Conservation (phyloP, 2,888 invertebrate species). For the Pammene fasciana region DNA sequence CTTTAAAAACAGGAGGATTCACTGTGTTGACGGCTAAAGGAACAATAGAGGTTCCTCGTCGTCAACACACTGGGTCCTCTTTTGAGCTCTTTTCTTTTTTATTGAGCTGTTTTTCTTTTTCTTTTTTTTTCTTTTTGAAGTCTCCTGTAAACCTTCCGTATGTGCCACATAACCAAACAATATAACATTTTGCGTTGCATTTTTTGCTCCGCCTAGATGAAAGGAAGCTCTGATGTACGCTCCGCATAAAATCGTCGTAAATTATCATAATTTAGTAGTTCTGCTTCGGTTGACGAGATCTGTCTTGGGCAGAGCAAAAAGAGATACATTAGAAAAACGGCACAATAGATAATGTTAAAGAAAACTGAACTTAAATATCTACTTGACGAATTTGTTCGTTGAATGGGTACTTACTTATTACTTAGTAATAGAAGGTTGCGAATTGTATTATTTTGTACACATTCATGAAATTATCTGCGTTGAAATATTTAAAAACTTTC, state of each 20-base stretch:
- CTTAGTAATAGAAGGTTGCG: too few species aligned
- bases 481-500: too few species aligned
- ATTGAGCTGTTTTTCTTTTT: neutral
- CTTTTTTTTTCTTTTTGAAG: too few species aligned
- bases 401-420: too few species aligned
- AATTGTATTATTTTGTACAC: too few species aligned
- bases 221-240: constrained; percentile 27
- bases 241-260: constrained; percentile 32
- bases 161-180: neutral
- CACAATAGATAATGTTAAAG: neutral
- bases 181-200: neutral
- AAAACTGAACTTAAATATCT: neutral
- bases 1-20: too few species aligned
- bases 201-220: constrained; percentile 13
- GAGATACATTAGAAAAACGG: neutral
- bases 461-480: too few species aligned
- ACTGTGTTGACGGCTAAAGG: too few species aligned
- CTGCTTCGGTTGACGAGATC: constrained; percentile 15
- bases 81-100: too few species aligned
- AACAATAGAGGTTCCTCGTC: too few species aligned
- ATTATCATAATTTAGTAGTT: constrained; percentile 40
- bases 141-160: neutral
- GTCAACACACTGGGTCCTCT: too few species aligned
- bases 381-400: too few species aligned
- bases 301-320: constrained; percentile 7